Percentiles rank a stretch among this genome's conserved stretches.
These are phyloP conservation scores for Trissonchulus sp. DNA, from an alignment of 2,888 invertebrate genomes.

Conservation along the genomic window DNA sequence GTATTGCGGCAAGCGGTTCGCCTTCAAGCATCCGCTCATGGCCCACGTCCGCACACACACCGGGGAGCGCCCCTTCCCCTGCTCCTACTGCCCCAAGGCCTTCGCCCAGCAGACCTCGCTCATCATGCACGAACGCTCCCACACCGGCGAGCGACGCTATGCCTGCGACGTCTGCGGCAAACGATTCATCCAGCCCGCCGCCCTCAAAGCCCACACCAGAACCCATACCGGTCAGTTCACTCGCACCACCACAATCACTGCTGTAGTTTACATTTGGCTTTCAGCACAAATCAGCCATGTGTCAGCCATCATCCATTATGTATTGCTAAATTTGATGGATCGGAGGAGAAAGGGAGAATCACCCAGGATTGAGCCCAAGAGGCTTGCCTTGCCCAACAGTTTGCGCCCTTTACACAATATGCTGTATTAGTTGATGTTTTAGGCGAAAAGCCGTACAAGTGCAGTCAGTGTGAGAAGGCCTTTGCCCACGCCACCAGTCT, in stretches of 20 bases:
- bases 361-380: too few species aligned
- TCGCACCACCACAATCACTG: too few species aligned
- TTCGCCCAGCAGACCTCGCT: constrained; percentile 37
- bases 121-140: constrained; percentile 36
- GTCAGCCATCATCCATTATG: too few species aligned
- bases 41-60: constrained; percentile 37
- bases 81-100: constrained; percentile 33
- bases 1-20: constrained; percentile 30
- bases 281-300: too few species aligned
- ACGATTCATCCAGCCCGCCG: constrained; percentile 32
- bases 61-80: constrained; percentile 37
- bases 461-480: constrained; percentile 28
- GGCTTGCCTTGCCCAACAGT: too few species aligned
- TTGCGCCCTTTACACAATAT: too few species aligned
- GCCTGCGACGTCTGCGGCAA: constrained; percentile 30
- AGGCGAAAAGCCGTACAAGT: constrained; percentile 30
- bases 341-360: too few species aligned
- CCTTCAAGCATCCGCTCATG: constrained; percentile 21
- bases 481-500: constrained; percentile 33
- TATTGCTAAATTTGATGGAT: too few species aligned
- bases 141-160: constrained; percentile 36
- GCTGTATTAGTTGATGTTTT: too few species aligned
- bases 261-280: too few species aligned
- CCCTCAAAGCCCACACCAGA: constrained; percentile 27
- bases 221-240: constrained; percentile 27